Evolutionary conservation across 2,888 invertebrate species (phyloP), one percentile per base, ranked within the genome.

Genomic region (Dolichopus griseipennis): DNA sequence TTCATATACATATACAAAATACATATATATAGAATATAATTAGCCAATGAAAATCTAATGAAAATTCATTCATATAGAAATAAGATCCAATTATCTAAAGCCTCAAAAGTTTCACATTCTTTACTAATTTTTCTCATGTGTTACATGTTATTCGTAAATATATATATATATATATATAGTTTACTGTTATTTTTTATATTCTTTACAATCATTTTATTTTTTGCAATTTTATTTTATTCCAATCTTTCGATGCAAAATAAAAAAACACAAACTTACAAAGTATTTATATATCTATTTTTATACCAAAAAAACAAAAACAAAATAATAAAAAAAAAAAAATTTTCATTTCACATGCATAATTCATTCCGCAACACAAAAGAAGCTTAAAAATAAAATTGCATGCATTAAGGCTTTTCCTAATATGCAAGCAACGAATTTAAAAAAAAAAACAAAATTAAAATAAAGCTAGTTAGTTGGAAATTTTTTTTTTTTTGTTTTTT

Each of bases 21-120:
- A n/a, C n/a, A n/a, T n/a, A n/a, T n/a, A n/a, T n/a, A 52, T 18
- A 18, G 52, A 52, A 52, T 18, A n/a, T 52, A 52, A 52, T 52
- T 52, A 15, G 52, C 52, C 52, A 52, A 52, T 52, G 52, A 52
- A 52, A 52, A 18, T 9, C 52, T 52, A 52, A 52, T 52, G 52
- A 18, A n/a, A 52, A 52, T 52, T 52, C 52, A 18, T 52, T 52
- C 52, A 52, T 52, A 52, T 52, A 52, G 52, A 52, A 52, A 52
- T 52, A 52, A 52, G 52, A 63, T 63, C 63, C 63, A 63, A 63
- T 63, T 63, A 63, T 63, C 27, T 63, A 22, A 63, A 63, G 63
- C 63, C 63, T 63, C 63, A 63, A 63, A 63, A 63, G 63, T 63
- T 63, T 9, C 52, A 18, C 52, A 52, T 52, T 52, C 52, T 52